Evolutionary conservation across 2,797 vertebrate species (phyloP), one percentile per base, ranked within the genome.

Genomic region (Malacoctenus gilli): DNA sequence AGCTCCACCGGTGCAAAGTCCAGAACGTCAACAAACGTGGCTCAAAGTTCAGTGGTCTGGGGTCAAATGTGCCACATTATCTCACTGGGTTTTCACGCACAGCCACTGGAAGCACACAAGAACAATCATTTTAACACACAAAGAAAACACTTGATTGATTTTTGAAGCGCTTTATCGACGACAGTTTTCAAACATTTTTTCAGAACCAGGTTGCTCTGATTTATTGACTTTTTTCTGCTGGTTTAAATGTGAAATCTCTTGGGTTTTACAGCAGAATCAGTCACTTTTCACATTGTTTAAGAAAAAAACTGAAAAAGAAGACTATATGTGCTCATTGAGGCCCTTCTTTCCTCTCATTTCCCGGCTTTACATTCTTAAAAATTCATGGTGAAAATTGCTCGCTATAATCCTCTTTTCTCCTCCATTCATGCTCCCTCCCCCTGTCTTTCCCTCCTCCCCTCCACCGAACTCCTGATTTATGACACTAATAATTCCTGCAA

Each of bases 381-480:
- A 50, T 22, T 52, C 22, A 47, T 49, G 22, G 15, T 71, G 37
- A 39, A 57, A 59, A 67, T n/a, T 41, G 47, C 25, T 48, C 42
- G 67, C 39, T 52, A 31, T 19, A 37, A 38, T 52, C 39, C 21
- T 25, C 16, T n/a, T 20, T 4, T 8, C n/a, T 55, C 30, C 21
- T n/a, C n/a, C n/a, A n/a, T n/a, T n/a, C n/a, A n/a, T n/a, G n/a
- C n/a, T n/a, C n/a, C n/a, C n/a, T n/a, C n/a, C 19, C 50, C 12
- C 15, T 8, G 41, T 44, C 22, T 49, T 43, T 50, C 46, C 23
- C 47, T 18, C 49, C 15, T 58, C 57, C 49, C 57, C 35, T 60
- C 37, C 9, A 28, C 69, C 37, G 58, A 72, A 53, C 61, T 55
- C 65, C 55, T 79, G 83, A 84, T 87, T 84, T 87, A 83, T 61